Evolutionary conservation across 2,113 vertebrate genomes (phyloP).

Genomic region (Hassar affinis): DNA sequence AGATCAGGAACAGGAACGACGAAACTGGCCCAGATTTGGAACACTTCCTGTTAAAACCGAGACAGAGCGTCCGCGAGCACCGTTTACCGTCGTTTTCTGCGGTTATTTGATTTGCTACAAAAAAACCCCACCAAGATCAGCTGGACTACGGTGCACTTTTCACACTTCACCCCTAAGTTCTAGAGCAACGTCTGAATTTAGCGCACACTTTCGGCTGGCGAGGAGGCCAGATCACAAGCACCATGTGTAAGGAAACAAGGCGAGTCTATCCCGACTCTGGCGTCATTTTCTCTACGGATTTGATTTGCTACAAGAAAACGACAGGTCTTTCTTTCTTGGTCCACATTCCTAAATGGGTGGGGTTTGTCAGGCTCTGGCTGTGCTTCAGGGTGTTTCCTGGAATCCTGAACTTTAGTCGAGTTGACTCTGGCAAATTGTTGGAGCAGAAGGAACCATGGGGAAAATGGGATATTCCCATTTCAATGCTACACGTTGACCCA

Average conservation of each 20-base stretch:
- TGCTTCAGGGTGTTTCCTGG: not conserved
- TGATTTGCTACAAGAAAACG: conserved; percentile 15
- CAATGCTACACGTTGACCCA: not conserved
- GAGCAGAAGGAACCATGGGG: not conserved
- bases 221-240: not conserved
- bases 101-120: conserved; percentile 6
- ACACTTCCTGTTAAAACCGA: not conserved
- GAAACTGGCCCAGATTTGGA: not conserved
- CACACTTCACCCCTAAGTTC: not conserved
- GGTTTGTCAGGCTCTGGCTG: not conserved
- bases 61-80: not conserved
- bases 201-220: not conserved
- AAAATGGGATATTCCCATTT: not conserved
- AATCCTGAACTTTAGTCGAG: not conserved
- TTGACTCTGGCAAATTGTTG: not conserved
- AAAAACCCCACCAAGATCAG: not conserved
- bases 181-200: not conserved
- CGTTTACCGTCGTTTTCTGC: not conserved
- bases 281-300: not conserved
- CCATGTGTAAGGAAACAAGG: not conserved
- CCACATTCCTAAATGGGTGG: not conserved
- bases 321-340: not conserved
- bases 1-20: not conserved
- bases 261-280: not conserved
- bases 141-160: not conserved